phyloP scores from a whole-genome alignment of 2,797 vertebrate genomes.

The Florisuga fusca region DNA sequence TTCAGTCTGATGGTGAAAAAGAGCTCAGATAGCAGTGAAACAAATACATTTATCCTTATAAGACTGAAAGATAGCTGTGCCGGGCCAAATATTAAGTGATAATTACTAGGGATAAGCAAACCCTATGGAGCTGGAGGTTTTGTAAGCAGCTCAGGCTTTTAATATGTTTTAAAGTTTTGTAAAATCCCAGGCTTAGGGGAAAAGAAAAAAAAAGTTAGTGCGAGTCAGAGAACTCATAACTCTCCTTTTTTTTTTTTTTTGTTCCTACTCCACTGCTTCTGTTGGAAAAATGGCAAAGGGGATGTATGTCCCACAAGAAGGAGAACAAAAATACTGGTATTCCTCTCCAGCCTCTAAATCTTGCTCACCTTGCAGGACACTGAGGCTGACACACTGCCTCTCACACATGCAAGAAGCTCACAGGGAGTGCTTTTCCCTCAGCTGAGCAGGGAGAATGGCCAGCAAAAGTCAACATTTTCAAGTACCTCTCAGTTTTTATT shows the following conservation, averaged over 20 bases:
- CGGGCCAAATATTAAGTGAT: slow-evolving; percentile 73
- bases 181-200: slow-evolving; percentile 22
- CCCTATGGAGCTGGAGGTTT: slow-evolving; percentile 58
- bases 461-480: neutral
- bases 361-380: neutral
- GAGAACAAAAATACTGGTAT: neutral
- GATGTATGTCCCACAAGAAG: neutral
- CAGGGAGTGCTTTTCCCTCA: neutral
- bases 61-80: slow-evolving; percentile 53
- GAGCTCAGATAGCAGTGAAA: slow-evolving; percentile 71
- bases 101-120: slow-evolving; percentile 72
- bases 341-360: neutral
- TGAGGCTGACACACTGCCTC: neutral
- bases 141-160: slow-evolving; percentile 58
- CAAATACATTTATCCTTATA: slow-evolving; percentile 69
- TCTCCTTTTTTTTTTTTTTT: neutral
- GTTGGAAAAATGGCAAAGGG: neutral
- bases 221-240: neutral
- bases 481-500: neutral
- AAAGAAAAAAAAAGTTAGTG: neutral
- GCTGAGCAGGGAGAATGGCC: neutral
- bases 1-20: slow-evolving; percentile 48
- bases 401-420: neutral
- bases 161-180: slow-evolving; percentile 35
- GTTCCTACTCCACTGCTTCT: neutral